phyloP scores from a whole-genome alignment of 2,113 vertebrate genomes.

The Cranoglanis bouderius region DNA sequence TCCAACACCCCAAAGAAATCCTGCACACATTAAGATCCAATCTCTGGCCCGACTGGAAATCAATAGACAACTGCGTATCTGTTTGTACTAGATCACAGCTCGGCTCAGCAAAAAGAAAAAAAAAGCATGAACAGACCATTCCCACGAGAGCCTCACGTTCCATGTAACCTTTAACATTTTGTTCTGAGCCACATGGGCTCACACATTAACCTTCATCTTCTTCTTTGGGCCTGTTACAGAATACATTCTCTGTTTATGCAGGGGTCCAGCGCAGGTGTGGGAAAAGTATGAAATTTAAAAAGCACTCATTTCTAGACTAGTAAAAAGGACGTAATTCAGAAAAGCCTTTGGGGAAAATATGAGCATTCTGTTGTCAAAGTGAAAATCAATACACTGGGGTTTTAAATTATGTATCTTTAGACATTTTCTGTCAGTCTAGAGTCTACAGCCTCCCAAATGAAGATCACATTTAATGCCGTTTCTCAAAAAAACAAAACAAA shows the following conservation, averaged over 20 bases:
- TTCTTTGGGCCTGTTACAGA: background rate
- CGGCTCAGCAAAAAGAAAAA: slow-evolving; percentile 68
- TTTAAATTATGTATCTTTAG: background rate
- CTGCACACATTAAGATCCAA: slow-evolving; percentile 30
- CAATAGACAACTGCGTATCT: slow-evolving; percentile 50
- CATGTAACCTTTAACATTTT: slow-evolving; percentile 31
- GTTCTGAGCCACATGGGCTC: slow-evolving; percentile 21
- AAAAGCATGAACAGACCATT: slow-evolving; percentile 51
- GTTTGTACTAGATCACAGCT: slow-evolving; percentile 63
- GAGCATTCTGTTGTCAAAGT: background rate
- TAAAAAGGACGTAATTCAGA: background rate
- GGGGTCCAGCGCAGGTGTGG: background rate
- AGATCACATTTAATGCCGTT: background rate
- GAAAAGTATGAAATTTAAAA: background rate
- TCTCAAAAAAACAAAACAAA: background rate
- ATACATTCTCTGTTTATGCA: background rate
- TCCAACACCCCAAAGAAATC: background rate
- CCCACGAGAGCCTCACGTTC: slow-evolving; percentile 51
- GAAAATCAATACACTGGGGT: background rate
- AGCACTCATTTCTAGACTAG: background rate
- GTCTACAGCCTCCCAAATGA: background rate
- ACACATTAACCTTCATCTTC: slow-evolving; percentile 14
- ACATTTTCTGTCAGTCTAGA: background rate
- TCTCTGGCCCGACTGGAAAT: slow-evolving; percentile 52
- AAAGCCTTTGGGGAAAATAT: background rate